Conservation (phyloP, 2,797 vertebrate species). For the Argentina silus region DNA sequence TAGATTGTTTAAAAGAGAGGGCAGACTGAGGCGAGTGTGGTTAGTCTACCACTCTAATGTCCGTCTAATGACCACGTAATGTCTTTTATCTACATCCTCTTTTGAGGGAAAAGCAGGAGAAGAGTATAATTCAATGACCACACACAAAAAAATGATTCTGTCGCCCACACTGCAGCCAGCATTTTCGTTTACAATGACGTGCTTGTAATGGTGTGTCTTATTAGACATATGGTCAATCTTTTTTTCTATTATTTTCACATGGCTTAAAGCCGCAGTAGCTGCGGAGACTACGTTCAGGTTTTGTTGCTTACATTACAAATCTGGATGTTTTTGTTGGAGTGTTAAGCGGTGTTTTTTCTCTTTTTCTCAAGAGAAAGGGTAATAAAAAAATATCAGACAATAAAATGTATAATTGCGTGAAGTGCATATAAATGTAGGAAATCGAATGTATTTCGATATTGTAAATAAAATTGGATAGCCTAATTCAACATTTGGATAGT, state of each 20-base stretch:
- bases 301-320: constrained; percentile 1
- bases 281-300: constrained; percentile 1
- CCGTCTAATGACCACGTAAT: constrained; percentile 69
- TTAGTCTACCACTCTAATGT: constrained; percentile 65
- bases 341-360: background rate
- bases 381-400: background rate
- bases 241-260: constrained; percentile 1
- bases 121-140: constrained; percentile 28
- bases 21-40: constrained; percentile 63
- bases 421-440: background rate
- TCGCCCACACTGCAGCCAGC: background rate
- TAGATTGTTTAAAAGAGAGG: constrained; percentile 66
- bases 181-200: background rate
- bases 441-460: too few relatives aligned
- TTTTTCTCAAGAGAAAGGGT: background rate
- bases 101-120: constrained; percentile 8
- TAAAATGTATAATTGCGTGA: background rate
- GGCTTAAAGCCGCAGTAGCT: constrained; percentile 1
- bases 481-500: constrained; percentile 2
- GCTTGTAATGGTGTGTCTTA: background rate
- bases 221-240: background rate
- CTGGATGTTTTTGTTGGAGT: constrained; percentile 7
- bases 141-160: constrained; percentile 32
- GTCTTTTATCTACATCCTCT: constrained; percentile 34
- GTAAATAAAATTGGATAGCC: background rate